Conservation (phyloP, 30 jellyfish, hydroid and myxozoan genomes). For the Sanderia malayensis region DNA sequence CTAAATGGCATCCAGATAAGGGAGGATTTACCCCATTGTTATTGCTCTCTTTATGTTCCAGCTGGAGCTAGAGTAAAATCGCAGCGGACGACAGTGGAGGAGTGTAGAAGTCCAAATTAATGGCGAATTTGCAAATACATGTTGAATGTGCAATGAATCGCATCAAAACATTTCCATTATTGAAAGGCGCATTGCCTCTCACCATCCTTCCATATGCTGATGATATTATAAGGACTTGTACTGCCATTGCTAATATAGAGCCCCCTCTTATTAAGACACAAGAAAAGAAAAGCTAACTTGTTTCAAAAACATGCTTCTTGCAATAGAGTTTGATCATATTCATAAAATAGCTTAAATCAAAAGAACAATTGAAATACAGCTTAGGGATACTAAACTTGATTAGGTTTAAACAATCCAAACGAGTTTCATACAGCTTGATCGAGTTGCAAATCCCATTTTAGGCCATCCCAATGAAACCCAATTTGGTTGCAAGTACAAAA, state of each 20-base stretch:
- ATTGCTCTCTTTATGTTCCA: slow-evolving; percentile 43
- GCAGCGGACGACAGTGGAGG: slow-evolving; percentile 42
- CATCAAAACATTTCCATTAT: slow-evolving; percentile 22
- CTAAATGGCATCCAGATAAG: slow-evolving; percentile 46
- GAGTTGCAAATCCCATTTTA: too few relatives aligned
- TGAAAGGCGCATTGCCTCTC: slow-evolving; percentile 34
- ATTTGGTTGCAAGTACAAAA: too few relatives aligned
- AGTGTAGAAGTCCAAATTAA: slow-evolving; percentile 18
- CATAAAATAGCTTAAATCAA: too few relatives aligned
- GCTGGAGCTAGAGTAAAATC: slow-evolving; percentile 42
- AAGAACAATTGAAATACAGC: too few relatives aligned
- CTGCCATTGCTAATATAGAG: slow-evolving; percentile 39
- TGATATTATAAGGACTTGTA: slow-evolving; percentile 55
- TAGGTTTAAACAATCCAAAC: too few relatives aligned
- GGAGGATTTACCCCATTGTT: slow-evolving; percentile 25
- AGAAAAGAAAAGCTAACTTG: too few relatives aligned
- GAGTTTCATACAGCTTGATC: too few relatives aligned
- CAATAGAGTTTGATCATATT: too few relatives aligned
- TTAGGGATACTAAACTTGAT: too few relatives aligned
- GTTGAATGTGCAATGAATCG: slow-evolving; percentile 62
- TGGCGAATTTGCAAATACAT: slow-evolving; percentile 39
- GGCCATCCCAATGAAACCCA: too few relatives aligned
- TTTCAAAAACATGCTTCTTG: too few relatives aligned
- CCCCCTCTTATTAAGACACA: too few relatives aligned
- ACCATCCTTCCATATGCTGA: slow-evolving; percentile 63